Conservation (phyloP, 2,797 vertebrate genomes). For the Scleropages formosus region DNA sequence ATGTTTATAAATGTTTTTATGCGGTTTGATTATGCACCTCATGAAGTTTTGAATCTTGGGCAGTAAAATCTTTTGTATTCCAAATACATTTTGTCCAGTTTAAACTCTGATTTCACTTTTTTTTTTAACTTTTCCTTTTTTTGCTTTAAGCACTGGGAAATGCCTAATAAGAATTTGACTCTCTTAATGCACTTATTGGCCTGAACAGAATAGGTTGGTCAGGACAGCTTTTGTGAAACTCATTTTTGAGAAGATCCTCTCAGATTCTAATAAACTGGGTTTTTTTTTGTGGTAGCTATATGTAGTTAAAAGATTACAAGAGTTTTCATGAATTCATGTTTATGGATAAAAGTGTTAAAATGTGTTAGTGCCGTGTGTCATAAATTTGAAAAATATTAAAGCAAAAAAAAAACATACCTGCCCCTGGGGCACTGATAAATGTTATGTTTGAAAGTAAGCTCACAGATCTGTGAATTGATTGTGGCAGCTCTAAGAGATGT, state of each 20-base stretch:
- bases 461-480: slow-evolving; percentile 24
- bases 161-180: neutral
- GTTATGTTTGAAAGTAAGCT: slow-evolving; percentile 18
- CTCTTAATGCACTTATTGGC: too few relatives aligned
- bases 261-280: neutral
- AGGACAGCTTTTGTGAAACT: neutral
- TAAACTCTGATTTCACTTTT: neutral
- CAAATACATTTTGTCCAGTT: neutral
- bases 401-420: neutral
- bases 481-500: neutral
- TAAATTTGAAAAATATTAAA: too few relatives aligned
- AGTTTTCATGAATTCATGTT: too few relatives aligned
- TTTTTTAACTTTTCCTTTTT: neutral
- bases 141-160: neutral
- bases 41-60: too few relatives aligned
- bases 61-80: too few relatives aligned
- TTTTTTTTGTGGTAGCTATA: neutral
- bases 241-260: neutral
- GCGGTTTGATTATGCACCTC: too few relatives aligned
- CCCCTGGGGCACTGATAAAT: neutral
- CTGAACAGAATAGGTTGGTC: neutral
- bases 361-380: too few relatives aligned
- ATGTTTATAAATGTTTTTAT: too few relatives aligned
- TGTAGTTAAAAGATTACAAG: neutral
- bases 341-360: too few relatives aligned